Evolutionary conservation across 2,797 vertebrate genomes (phyloP), one percentile per base, ranked within the genome.

Genomic region (Hirundo rustica): DNA sequence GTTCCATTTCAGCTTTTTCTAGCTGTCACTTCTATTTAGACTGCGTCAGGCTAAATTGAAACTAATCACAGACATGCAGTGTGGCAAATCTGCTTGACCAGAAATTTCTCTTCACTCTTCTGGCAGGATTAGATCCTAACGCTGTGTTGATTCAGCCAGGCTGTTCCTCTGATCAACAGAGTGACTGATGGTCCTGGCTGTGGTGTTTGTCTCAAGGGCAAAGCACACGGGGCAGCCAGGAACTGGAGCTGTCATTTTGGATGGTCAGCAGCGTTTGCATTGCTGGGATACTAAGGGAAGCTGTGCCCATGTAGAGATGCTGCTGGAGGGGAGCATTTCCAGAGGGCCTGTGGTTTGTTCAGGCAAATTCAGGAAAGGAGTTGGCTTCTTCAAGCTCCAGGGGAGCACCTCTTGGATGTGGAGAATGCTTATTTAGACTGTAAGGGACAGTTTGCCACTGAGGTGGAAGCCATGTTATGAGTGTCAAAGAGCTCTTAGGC

Each of bases 31-130:
- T 88, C 66, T 89, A 23, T 78, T 96, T 65, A 75, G 42, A 47
- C 30, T 45, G 22, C 34, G 38, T 80, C 32, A 40, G 16, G 34
- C 23, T 83, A 78, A 61, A 75, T 11, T 81, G 58, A 81, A 93
- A 86, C 20, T 44, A 72, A 81, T 84, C 62, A 62, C 10, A 75
- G 23, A 19, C 54, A 36, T 48, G 50, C 38, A 47, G 27, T 47
- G 42, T 85, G 48, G 64, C n/a, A 92, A 82, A 81, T 84, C 81
- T 89, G 55, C 55, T 82, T 87, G 48, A 60, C 44, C n/a, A 89
- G 81, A 94, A 92, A 51, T 84, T 76, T 22, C 18, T 71, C 47
- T 62, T 85, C 65, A 34, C 53, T 93, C 38, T 66, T 81, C 54
- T 77, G 29, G 32, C 2, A 88, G 82, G 75, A 73, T 47, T 77